Conservation (phyloP, 2,888 invertebrate genomes). For the Erannis defoliaria region DNA sequence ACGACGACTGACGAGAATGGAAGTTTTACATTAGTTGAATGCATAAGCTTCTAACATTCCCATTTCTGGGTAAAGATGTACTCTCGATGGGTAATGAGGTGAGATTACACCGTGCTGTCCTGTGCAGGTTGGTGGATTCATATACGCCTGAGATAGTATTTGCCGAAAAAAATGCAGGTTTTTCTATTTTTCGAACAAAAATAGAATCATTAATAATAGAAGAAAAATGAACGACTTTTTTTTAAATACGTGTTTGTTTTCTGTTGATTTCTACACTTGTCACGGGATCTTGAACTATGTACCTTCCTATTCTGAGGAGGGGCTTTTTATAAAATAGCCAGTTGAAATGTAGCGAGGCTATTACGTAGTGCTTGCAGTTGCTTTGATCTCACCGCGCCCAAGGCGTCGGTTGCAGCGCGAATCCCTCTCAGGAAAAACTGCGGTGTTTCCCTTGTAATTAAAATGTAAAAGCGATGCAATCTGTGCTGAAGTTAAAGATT, state of each 20-base stretch:
- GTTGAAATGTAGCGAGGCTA: conserved; percentile 29
- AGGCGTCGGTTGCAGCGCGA: conserved; percentile 27
- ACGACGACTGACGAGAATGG: too few relatives aligned
- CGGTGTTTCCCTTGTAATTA: neutral
- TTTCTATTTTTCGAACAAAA: too few relatives aligned
- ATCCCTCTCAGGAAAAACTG: conserved; percentile 15
- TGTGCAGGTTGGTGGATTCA: too few relatives aligned
- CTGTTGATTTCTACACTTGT: neutral
- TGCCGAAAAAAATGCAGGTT: too few relatives aligned
- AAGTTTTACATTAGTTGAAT: too few relatives aligned
- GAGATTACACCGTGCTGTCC: too few relatives aligned
- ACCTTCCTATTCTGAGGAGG: conserved; percentile 2
- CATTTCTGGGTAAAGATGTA: too few relatives aligned
- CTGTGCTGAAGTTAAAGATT: neutral
- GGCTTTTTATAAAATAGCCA: conserved; percentile 25
- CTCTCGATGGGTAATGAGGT: too few relatives aligned
- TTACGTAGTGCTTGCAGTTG: conserved; percentile 30
- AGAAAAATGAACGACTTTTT: too few relatives aligned
- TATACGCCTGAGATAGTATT: too few relatives aligned
- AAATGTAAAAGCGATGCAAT: conserved; percentile 3
- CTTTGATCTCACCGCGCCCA: conserved; percentile 33
- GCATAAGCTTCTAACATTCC: too few relatives aligned
- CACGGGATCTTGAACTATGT: neutral
- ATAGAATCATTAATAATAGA: too few relatives aligned
- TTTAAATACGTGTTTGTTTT: neutral